These are phyloP conservation scores for Australoheros scitulus DNA, from an alignment of 2,113 vertebrate species.

Conservation along the genomic window DNA sequence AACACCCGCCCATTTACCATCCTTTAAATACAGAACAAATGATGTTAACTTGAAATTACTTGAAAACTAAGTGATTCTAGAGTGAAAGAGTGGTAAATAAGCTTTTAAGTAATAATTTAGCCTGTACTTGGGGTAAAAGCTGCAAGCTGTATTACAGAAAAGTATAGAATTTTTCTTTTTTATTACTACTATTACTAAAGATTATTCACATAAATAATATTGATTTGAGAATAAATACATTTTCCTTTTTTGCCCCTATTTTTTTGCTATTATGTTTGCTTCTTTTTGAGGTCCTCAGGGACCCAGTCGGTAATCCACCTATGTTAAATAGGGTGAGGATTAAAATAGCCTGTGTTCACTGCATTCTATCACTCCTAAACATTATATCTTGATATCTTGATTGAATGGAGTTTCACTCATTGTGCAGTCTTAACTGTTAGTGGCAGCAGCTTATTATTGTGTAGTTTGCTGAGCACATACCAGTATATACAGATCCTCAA, in stretches of 20 bases:
- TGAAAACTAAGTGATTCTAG: not conserved
- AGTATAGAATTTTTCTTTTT: no score
- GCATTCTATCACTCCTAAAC: not conserved
- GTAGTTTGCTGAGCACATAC: not conserved
- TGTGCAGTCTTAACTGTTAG: not conserved
- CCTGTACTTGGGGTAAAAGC: not conserved
- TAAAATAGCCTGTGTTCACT: not conserved
- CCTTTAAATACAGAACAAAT: not conserved
- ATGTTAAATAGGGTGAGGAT: no score
- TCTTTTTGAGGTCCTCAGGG: not conserved
- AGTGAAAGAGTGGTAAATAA: not conserved
- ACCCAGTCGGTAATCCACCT: not conserved
- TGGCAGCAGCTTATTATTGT: not conserved
- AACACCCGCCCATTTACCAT: not conserved
- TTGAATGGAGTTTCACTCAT: not conserved
- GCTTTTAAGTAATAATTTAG: not conserved
- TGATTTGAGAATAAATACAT: not conserved
- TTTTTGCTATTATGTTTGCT: not conserved
- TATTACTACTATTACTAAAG: not conserved
- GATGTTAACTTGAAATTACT: not conserved
- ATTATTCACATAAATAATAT: not conserved
- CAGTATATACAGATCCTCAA: not conserved
- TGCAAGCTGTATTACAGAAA: not conserved
- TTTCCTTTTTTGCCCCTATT: not conserved
- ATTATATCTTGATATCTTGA: not conserved